Percentiles rank a stretch among this genome's conserved stretches.
Conservation (phyloP, 92 coral and sea anemone genomes). For the Parazoanthus swiftii region DNA sequence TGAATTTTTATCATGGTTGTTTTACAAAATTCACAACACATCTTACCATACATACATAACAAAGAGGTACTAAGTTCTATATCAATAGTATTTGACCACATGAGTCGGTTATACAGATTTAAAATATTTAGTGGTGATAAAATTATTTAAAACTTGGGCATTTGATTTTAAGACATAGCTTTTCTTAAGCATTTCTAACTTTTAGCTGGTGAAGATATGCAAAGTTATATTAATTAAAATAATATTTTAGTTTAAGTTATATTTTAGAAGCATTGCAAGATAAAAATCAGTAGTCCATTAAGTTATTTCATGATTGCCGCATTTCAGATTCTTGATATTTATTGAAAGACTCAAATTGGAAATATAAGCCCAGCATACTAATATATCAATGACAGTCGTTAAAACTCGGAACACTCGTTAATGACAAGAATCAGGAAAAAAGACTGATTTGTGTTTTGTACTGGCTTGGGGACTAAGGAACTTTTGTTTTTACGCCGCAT, state of each 20-base stretch:
- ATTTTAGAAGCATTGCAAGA: not conserved
- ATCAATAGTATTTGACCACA: not conserved
- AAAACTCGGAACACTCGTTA: not conserved
- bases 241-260: not conserved
- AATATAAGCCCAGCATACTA: not conserved
- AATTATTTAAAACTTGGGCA: slow-evolving; percentile 17
- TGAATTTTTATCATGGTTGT: not conserved
- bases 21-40: not conserved
- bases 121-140: not conserved
- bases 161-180: not conserved
- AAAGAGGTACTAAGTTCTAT: not conserved
- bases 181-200: slow-evolving; percentile 6
- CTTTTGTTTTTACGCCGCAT: not conserved
- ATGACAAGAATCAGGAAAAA: not conserved
- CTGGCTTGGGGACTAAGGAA: not conserved
- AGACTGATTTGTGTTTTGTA: not conserved
- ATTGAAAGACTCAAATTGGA: not conserved
- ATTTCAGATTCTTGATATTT: not conserved
- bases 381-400: not conserved
- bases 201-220: not conserved
- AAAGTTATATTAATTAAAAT: not conserved
- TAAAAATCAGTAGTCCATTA: not conserved
- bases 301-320: not conserved
- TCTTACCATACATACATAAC: slow-evolving; percentile 16
- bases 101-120: not conserved